These are phyloP conservation scores for Drosophila ohnishii DNA, from an alignment of 1,140 invertebrate genomes.

Conservation along the genomic window DNA sequence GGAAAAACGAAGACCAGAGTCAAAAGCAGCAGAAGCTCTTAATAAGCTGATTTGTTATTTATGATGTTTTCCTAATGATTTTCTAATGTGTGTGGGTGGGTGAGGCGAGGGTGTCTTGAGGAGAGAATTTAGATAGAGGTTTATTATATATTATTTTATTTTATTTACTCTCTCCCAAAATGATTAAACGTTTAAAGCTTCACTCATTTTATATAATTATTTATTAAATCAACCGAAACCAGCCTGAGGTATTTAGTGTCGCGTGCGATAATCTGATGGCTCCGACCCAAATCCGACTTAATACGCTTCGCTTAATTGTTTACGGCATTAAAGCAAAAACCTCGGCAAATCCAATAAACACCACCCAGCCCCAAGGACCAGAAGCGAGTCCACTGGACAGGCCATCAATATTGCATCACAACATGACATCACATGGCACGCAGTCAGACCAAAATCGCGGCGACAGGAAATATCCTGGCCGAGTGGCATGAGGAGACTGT, in stretches of 20 bases:
- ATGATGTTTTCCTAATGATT: constrained; percentile 71
- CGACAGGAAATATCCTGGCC: constrained; percentile 40
- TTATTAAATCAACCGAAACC: not conserved
- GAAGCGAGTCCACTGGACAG: constrained; percentile 20
- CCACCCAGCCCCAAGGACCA: constrained; percentile 31
- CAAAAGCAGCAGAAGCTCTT: constrained; percentile 52
- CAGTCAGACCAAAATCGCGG: constrained; percentile 70
- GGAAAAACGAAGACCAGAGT: constrained; percentile 14
- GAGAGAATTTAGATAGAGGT: not conserved
- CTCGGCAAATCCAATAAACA: constrained; percentile 76
- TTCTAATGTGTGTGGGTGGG: constrained; percentile 25
- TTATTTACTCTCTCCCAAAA: not conserved
- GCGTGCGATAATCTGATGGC: constrained; percentile 23
- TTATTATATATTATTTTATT: no score
- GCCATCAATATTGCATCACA: constrained; percentile 73
- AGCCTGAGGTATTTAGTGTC: constrained; percentile 50
- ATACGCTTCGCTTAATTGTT: constrained; percentile 79
- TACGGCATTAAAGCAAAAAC: constrained; percentile 80
- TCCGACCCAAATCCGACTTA: constrained; percentile 71
- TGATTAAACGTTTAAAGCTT: constrained; percentile 6
- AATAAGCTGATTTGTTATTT: constrained; percentile 81
- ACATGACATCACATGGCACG: constrained; percentile 49
- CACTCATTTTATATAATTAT: not conserved
- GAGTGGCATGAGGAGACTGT: not conserved
- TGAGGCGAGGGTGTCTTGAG: not conserved